Percentiles rank a stretch among this genome's conserved stretches.
Evolutionary conservation across 2,797 vertebrate species (phyloP).

Genomic region (Acipenser oxyrinchus): DNA sequence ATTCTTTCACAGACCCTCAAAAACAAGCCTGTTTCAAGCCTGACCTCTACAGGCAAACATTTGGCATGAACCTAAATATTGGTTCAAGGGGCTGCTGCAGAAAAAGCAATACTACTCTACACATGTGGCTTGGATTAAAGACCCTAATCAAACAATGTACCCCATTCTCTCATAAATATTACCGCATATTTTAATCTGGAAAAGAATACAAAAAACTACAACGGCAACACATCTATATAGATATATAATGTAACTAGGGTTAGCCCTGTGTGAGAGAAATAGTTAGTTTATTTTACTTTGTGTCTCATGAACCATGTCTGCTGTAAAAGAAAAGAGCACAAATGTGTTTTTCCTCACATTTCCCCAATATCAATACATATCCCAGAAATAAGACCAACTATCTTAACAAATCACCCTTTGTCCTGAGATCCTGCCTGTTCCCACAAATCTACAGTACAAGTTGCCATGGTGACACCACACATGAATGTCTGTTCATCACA

Average conservation of each 20-base stretch:
- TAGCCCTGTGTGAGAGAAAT: too few relatives aligned
- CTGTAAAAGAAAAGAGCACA: conserved; percentile 3
- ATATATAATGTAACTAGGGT: too few relatives aligned
- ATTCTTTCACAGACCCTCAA: not conserved
- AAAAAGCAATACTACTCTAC: not conserved
- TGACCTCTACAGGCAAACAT: conserved; percentile 68
- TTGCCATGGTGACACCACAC: conserved; percentile 70
- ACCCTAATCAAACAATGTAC: too few relatives aligned
- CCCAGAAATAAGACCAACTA: conserved; percentile 45
- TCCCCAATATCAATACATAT: conserved; percentile 37
- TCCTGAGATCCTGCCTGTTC: conserved; percentile 44
- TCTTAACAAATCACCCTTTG: conserved; percentile 66
- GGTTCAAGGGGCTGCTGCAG: not conserved
- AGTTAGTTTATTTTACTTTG: too few relatives aligned
- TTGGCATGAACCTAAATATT: not conserved
- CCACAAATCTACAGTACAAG: conserved; percentile 55
- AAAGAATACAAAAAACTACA: too few relatives aligned
- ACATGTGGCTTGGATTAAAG: not conserved
- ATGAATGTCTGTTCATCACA: conserved; percentile 67
- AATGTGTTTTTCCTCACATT: conserved; percentile 28
- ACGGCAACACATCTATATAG: too few relatives aligned
- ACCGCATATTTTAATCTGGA: too few relatives aligned
- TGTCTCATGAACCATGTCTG: conserved; percentile 4
- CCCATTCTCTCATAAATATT: too few relatives aligned
- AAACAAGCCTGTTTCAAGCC: conserved; percentile 49